Evolutionary conservation across 2,113 vertebrate species (phyloP).

Genomic region (Perognathus longimembris): DNA sequence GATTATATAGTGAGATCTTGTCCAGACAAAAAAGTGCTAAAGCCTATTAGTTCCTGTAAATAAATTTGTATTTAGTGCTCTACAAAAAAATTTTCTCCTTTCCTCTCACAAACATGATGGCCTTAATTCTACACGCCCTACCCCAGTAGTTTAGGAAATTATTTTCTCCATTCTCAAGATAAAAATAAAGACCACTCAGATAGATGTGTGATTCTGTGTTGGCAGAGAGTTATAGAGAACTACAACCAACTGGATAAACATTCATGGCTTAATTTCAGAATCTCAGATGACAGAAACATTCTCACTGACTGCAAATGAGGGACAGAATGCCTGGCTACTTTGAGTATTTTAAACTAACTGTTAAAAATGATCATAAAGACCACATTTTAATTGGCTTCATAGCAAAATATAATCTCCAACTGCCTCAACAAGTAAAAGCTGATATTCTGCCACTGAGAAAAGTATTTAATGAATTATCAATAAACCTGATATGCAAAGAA

Average conservation of each 20-base stretch:
- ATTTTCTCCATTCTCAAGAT: slow-evolving; percentile 44
- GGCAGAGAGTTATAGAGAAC: slow-evolving; percentile 60
- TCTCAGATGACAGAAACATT: slow-evolving; percentile 58
- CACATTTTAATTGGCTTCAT: not conserved
- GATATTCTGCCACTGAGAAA: slow-evolving; percentile 13
- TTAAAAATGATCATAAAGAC: slow-evolving; percentile 8
- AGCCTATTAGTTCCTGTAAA: slow-evolving; percentile 15
- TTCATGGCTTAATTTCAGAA: slow-evolving; percentile 56
- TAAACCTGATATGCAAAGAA: slow-evolving; percentile 6
- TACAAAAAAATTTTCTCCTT: slow-evolving; percentile 1
- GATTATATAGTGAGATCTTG: not conserved
- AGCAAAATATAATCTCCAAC: not conserved
- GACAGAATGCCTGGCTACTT: not conserved
- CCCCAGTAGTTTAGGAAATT: slow-evolving; percentile 28
- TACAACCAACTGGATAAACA: slow-evolving; percentile 6
- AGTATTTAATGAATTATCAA: not conserved
- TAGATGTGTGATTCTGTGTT: slow-evolving; percentile 47
- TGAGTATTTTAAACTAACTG: slow-evolving; percentile 23
- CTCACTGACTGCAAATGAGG: slow-evolving; percentile 40
- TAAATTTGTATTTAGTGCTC: not conserved
- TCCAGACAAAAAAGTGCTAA: not conserved
- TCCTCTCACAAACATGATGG: not conserved
- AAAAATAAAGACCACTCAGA: slow-evolving; percentile 54
- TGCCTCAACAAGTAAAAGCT: not conserved
- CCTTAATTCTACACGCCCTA: slow-evolving; percentile 22